phyloP scores from a whole-genome alignment of 53 echinoderm and acorn worm species.

The Luidia sarsii region DNA sequence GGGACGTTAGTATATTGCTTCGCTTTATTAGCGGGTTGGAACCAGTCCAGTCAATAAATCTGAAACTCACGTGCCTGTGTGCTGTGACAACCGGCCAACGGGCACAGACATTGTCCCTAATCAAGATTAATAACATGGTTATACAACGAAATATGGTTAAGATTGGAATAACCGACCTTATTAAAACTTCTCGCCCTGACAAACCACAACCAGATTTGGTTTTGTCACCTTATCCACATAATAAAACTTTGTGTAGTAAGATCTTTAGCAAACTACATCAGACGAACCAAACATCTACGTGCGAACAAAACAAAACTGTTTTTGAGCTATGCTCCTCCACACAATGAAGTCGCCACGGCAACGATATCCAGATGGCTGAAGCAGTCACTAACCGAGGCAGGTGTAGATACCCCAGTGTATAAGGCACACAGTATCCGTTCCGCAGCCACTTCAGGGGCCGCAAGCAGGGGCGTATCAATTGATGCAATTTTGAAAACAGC shows the following conservation, averaged over 20 bases:
- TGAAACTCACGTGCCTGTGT: slow-evolving; percentile 5
- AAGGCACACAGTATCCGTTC: neutral
- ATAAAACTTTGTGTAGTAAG: neutral
- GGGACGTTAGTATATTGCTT: neutral
- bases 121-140: neutral
- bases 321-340: neutral
- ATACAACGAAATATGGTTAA: too few relatives aligned
- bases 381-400: neutral
- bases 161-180: neutral
- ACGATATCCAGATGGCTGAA: neutral
- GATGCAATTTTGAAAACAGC: neutral
- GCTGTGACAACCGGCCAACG: slow-evolving; percentile 17
- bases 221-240: neutral
- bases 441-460: neutral
- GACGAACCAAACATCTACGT: neutral
- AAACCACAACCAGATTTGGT: too few relatives aligned
- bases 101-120: slow-evolving; percentile 10
- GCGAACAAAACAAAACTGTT: neutral
- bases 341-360: neutral
- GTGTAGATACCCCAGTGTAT: neutral
- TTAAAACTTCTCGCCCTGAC: neutral
- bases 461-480: neutral
- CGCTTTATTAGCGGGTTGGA: neutral
- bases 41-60: neutral
- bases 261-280: neutral